Base-by-base conservation (phyloP, 2,113 vertebrate genomes). In the Tautogolabrus adspersus region DNA sequence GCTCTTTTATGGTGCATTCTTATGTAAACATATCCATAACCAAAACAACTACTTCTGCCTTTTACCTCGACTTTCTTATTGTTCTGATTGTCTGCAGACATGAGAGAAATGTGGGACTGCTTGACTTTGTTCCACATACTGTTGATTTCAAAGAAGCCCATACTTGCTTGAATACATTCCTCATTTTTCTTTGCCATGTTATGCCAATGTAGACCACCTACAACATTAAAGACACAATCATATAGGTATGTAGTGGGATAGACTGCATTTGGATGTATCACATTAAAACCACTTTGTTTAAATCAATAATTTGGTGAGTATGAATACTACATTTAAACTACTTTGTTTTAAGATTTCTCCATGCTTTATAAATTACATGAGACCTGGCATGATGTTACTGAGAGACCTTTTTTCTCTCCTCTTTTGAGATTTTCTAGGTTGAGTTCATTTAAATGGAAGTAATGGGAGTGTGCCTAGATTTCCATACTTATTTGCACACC, bases 1-100 rank as follows among this genome's bases (percentile, higher is more conserved):
- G 81, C 76, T 69, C 84, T 78, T 88, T 88, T 84, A 85, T 74
- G 74, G 77, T 49, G 71, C 87, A 86, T 82, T 51, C 85, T 78
- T 88, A 84, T 79, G 83, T 92, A 93, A 93, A 93, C 93, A 93
- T 82, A 93, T 93, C 93, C 85, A 85, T 89, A 93, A 92, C 91
- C 18, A 84, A 91, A 93, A 93, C 84, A 89, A 92, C 87, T 86
- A 80, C 82, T 90, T 85, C 66, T 82, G 86, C 60, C 66, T 76
- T 85, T 75, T 84, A 86, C 85, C 75, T 89, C 77, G 18, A 83
- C 71, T 38, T 78, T 78, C 84, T 54, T 70, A 87, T 90, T 91
- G 81, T 93, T 92, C 72, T 69, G 63, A 70, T 72, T 21, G 68
- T 89, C 86, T 62, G 10, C 85, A 86, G 88, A 91, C 91, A 91